A percentile compares a stretch with the other conserved stretches of the same genome.
These are phyloP conservation scores for Brachionus asplanchnoidis DNA, from an alignment of 1,140 invertebrate species.

Conservation along the genomic window DNA sequence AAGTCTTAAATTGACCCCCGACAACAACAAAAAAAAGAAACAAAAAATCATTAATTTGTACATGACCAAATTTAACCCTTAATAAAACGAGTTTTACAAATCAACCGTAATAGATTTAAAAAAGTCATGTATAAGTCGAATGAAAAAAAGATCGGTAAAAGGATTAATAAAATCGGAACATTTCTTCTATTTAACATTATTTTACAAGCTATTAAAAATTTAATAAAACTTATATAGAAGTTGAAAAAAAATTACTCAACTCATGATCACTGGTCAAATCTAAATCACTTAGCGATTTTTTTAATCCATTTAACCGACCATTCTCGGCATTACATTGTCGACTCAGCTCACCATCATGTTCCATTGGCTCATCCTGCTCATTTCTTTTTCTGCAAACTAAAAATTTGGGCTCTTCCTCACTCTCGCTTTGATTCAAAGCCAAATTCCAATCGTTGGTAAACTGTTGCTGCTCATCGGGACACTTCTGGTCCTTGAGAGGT, in stretches of 20 bases:
- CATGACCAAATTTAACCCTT: background rate
- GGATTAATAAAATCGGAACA: background rate
- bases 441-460: constrained; percentile 30
- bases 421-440: constrained; percentile 10
- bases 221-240: background rate
- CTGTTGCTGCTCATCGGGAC: constrained; percentile 27
- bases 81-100: background rate
- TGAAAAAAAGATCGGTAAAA: constrained; percentile 10
- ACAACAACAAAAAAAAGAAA: background rate
- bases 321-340: background rate
- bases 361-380: background rate
- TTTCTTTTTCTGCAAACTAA: background rate
- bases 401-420: background rate
- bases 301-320: background rate
- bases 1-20: background rate
- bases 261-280: constrained; percentile 15
- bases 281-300: constrained; percentile 20
- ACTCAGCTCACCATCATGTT: background rate
- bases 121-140: background rate
- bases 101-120: background rate
- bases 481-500: constrained; percentile 17
- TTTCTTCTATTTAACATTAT: constrained; percentile 18
- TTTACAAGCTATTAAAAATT: background rate
- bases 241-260: constrained; percentile 14
- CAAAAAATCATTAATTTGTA: background rate